phyloP scores from a whole-genome alignment of 2,888 invertebrate genomes.

The Deroplatys truncata region DNA sequence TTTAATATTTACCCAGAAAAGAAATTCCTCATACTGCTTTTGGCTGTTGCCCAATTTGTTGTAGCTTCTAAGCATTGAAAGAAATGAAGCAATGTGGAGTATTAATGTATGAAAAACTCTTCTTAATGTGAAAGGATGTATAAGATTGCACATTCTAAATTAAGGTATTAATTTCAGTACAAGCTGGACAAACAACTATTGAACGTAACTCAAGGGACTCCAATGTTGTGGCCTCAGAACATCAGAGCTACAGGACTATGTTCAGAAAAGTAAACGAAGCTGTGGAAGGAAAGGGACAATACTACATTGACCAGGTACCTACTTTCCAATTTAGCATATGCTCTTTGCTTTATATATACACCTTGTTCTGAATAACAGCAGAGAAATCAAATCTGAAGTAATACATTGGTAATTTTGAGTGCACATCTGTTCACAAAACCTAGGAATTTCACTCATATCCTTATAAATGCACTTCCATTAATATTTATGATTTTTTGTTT shows the following conservation, averaged over 20 bases:
- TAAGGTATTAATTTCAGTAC: constrained; percentile 39
- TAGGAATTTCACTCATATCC: not conserved
- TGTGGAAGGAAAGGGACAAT: constrained; percentile 49
- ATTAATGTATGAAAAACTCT: too few relatives aligned
- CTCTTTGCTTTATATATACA: not conserved
- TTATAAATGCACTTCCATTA: not conserved
- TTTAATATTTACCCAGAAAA: too few relatives aligned
- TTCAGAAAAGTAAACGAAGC: constrained; percentile 59
- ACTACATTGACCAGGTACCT: constrained; percentile 41
- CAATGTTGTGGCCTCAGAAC: constrained; percentile 59
- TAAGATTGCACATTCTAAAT: not conserved
- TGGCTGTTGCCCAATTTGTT: too few relatives aligned
- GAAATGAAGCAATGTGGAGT: too few relatives aligned
- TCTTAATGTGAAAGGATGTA: too few relatives aligned
- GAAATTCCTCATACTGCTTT: too few relatives aligned
- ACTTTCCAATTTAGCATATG: not conserved
- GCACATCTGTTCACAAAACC: not conserved
- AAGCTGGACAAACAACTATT: constrained; percentile 62
- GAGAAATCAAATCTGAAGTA: not conserved
- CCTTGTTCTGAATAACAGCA: not conserved
- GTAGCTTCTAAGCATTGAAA: too few relatives aligned
- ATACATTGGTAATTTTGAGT: not conserved
- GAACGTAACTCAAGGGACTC: constrained; percentile 64
- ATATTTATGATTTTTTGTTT: not conserved
- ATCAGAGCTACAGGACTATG: constrained; percentile 59